Percentiles rank a stretch among this genome's conserved stretches.
Conservation (phyloP, 2,797 vertebrate genomes). For the Hylomyscus alleni region DNA sequence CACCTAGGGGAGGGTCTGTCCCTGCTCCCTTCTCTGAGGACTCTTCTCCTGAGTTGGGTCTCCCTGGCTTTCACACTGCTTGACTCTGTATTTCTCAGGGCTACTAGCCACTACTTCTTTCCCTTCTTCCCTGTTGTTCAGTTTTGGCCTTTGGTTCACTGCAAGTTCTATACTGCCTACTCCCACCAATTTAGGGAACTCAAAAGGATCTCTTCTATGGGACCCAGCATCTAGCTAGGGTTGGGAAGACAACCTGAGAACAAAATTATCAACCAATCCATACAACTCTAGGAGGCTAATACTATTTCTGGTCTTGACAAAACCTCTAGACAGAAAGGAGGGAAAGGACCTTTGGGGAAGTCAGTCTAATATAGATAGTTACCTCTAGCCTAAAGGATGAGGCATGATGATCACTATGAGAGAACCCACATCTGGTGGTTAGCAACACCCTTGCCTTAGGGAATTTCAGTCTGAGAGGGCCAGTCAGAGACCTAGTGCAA, state of each 20-base stretch:
- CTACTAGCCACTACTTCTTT: constrained; percentile 71
- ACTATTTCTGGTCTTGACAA: not conserved
- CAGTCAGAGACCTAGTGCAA: not conserved
- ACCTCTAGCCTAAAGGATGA: not conserved
- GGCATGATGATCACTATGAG: not conserved
- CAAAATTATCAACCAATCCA: constrained; percentile 35
- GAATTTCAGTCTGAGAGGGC: not conserved
- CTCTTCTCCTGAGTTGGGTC: constrained; percentile 76
- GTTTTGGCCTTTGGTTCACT: constrained; percentile 49
- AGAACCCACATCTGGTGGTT: not conserved
- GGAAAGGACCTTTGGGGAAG: not conserved
- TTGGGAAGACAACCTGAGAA: constrained; percentile 13
- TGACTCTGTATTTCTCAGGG: constrained; percentile 76
- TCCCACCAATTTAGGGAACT: constrained; percentile 46
- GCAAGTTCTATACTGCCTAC: constrained; percentile 51
- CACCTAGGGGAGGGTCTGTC: constrained; percentile 64
- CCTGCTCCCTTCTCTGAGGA: constrained; percentile 71
- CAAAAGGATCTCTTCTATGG: constrained; percentile 55
- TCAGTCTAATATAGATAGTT: not conserved
- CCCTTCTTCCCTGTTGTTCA: constrained; percentile 74
- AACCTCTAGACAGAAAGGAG: constrained; percentile 33
- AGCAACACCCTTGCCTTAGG: constrained; percentile 18
- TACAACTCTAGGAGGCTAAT: constrained; percentile 3
- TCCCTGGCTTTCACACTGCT: constrained; percentile 76
- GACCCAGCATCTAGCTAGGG: constrained; percentile 38